A percentile compares a stretch with the other conserved stretches of the same genome.
phyloP scores from a whole-genome alignment of 2,888 invertebrate species.

The Caenorhabditis macrosperma region DNA sequence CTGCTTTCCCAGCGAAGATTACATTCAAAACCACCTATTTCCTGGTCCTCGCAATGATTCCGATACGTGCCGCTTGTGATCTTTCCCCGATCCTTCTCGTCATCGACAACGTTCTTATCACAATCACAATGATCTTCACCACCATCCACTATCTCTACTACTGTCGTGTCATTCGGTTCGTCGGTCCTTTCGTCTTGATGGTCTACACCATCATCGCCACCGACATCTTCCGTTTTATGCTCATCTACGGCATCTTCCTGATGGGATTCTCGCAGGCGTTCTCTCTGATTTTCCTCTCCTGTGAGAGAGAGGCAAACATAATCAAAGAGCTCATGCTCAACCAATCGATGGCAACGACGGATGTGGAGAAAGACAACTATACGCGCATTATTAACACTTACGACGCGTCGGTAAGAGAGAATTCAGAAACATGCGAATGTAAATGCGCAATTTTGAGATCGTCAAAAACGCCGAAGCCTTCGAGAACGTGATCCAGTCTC shows the following conservation, averaged over 20 bases:
- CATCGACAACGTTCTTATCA: constrained; percentile 61
- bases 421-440: too few relatives aligned
- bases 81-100: constrained; percentile 81
- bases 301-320: constrained; percentile 59
- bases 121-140: constrained; percentile 63
- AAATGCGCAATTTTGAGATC: neutral
- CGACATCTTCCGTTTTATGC: constrained; percentile 93
- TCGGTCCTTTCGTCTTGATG: constrained; percentile 99
- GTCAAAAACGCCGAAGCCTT: neutral
- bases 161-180: constrained; percentile 82
- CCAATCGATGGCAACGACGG: neutral
- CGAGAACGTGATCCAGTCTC: constrained; percentile 59
- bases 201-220: constrained; percentile 98
- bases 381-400: neutral
- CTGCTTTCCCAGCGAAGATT: constrained; percentile 90
- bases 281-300: constrained; percentile 82
- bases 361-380: neutral
- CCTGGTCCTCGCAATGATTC: constrained; percentile 87
- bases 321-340: constrained; percentile 89
- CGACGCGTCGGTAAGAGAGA: neutral
- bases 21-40: constrained; percentile 95
- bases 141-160: constrained; percentile 65
- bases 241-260: constrained; percentile 96
- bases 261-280: constrained; percentile 92
- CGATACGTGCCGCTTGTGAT: constrained; percentile 52